A percentile compares a stretch with the other conserved stretches of the same genome.
phyloP scores from a whole-genome alignment of 2,113 vertebrate genomes.

The Gobio gobio region DNA sequence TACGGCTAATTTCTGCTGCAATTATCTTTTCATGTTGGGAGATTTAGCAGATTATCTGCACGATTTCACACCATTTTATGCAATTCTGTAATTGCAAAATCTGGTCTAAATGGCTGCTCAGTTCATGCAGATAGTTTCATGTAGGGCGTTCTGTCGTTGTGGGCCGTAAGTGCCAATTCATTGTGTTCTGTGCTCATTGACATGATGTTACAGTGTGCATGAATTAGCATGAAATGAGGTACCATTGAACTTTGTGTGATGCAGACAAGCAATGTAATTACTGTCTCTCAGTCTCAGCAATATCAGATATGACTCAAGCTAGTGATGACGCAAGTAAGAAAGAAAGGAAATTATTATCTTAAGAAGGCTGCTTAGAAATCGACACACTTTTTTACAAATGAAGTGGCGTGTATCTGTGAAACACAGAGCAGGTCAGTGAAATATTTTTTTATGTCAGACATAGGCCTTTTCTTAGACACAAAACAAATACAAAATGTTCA shows the following conservation, averaged over 20 bases:
- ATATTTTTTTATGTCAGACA: background rate
- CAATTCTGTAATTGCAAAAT: constrained; percentile 89
- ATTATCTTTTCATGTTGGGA: constrained; percentile 99
- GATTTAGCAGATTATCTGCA: constrained; percentile 99
- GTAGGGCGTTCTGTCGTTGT: constrained; percentile 13
- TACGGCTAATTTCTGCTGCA: constrained; percentile 99
- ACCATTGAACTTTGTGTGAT: constrained; percentile 12
- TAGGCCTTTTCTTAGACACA: background rate
- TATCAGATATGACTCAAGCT: constrained; percentile 24
- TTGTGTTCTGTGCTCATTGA: constrained; percentile 24
- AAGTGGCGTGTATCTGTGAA: background rate
- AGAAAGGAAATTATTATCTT: background rate
- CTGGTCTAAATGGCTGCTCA: constrained; percentile 88
- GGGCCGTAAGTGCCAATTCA: background rate
- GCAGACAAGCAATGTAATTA: constrained; percentile 1
- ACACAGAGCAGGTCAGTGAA: background rate
- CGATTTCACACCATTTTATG: constrained; percentile 98
- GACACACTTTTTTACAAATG: background rate
- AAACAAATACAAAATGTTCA: background rate
- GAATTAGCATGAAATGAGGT: constrained; percentile 28
- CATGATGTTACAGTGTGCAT: constrained; percentile 28
- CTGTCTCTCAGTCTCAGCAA: background rate
- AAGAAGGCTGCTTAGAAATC: background rate
- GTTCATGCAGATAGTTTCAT: constrained; percentile 52
- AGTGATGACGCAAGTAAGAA: background rate